Evolutionary conservation across 1,140 invertebrate genomes (phyloP).

Genomic region (Euborellia annulipes): DNA sequence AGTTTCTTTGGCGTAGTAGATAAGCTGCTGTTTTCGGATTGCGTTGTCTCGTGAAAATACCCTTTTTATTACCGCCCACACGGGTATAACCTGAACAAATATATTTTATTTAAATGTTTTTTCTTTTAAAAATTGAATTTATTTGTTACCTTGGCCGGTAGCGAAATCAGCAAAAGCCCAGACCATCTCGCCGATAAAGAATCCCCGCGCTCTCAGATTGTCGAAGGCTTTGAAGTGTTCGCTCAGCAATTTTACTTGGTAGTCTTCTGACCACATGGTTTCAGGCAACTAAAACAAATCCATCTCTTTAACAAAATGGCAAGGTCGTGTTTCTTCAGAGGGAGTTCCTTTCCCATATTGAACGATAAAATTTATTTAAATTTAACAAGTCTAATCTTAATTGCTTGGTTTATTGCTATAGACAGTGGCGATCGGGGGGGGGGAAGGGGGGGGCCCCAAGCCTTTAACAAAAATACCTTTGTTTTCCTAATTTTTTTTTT

Average conservation of each 20-base stretch:
- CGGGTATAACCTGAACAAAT: constrained; percentile 42
- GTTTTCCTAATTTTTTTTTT: too few species aligned
- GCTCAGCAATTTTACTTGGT: constrained; percentile 39
- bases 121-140: too few species aligned
- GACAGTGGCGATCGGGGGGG: too few species aligned
- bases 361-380: too few species aligned
- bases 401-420: too few species aligned
- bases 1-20: constrained; percentile 59
- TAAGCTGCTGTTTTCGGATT: constrained; percentile 76
- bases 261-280: constrained; percentile 43
- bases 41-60: constrained; percentile 70
- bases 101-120: too few species aligned
- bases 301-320: too few species aligned
- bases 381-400: too few species aligned
- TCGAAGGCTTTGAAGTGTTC: constrained; percentile 40
- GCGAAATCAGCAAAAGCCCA: constrained; percentile 55
- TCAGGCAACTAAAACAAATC: constrained; percentile 27
- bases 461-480: too few species aligned
- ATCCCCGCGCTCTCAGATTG: constrained; percentile 24
- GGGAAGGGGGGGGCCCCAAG: too few species aligned
- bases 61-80: constrained; percentile 81
- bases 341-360: too few species aligned
- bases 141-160: constrained; percentile 33
- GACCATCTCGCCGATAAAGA: constrained; percentile 43
- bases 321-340: too few species aligned